Evolutionary conservation across 2,888 invertebrate genomes (phyloP).

Genomic region (Charanyca ferruginea): DNA sequence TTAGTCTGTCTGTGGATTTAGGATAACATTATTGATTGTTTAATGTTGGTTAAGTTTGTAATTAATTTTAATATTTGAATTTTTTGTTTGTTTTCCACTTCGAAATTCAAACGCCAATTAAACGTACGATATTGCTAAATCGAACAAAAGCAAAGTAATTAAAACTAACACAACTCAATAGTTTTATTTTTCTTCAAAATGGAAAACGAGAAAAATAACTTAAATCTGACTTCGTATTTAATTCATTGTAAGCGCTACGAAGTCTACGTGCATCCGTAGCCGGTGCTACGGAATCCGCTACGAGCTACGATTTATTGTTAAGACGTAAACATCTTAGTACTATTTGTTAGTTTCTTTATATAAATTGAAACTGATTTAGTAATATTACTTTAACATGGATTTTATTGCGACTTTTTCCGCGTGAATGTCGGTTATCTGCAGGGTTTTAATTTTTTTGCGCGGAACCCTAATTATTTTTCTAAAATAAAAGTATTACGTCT

Average conservation of each 20-base stretch:
- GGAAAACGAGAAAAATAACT: constrained; percentile 37
- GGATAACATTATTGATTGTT: constrained; percentile 9
- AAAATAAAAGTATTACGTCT: too few relatives aligned
- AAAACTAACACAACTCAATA: not conserved
- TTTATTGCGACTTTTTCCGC: too few relatives aligned
- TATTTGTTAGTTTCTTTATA: constrained; percentile 11
- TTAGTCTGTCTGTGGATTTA: constrained; percentile 9
- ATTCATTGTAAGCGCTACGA: constrained; percentile 61
- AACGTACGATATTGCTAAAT: not conserved
- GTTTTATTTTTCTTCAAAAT: constrained; percentile 18
- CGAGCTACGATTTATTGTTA: constrained; percentile 54
- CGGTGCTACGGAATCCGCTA: constrained; percentile 54
- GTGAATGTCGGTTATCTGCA: too few relatives aligned
- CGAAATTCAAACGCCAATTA: not conserved
- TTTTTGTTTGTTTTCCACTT: too few relatives aligned
- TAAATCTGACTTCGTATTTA: constrained; percentile 55
- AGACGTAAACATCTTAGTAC: constrained; percentile 21
- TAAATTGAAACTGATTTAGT: constrained; percentile 7
- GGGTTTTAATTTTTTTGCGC: too few relatives aligned
- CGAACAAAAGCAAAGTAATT: not conserved
- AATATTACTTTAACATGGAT: not conserved
- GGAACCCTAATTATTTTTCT: too few relatives aligned
- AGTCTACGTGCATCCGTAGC: constrained; percentile 57
- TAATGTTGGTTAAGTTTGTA: not conserved
- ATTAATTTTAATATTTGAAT: not conserved